Evolutionary conservation across 2,797 vertebrate species (phyloP), one percentile per base, ranked within the genome.

Genomic region (Eleutherodactylus coqui): DNA sequence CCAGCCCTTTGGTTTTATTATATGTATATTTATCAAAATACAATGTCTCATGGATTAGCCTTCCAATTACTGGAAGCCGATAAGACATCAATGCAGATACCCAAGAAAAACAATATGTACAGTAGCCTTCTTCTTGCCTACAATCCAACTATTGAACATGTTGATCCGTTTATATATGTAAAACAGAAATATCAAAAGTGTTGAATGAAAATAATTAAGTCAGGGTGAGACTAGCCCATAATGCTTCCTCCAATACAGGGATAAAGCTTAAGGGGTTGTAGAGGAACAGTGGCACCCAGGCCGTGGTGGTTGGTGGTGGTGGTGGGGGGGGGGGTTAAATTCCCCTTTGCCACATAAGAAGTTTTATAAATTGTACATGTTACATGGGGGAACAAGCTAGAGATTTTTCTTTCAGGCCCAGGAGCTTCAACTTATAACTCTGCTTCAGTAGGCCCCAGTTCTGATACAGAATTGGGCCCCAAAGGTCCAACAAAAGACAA

Each of bases 1-100:
- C n/a, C 32, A 16, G 60, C 32, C 38, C 72, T 13, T 60, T 19
- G n/a, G 34, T 79, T 67, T 53, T 79, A 51, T 53, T 17, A 77
- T 43, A n/a, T n/a, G n/a, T n/a, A n/a, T 85, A 85, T 45, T 79
- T 58, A 72, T 72, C 17, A n/a, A 17, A 79, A 45, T 70, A 58
- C 58, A 83, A 75, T 38, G 29, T 83, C 36, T 47, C 21, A 29
- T 38, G 17, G 70, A 62, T 75, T 62, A 75, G 55, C 49, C 38
- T 32, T 72, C 32, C 34, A 17, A 11, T 38, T 36, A 24, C 38
- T 75, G 47, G 43, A 53, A 55, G 34, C 21, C 53, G 67, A 75
- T 9, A 79, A 45, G 16, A 64, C 24, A 45, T 43, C 70, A 45
- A 43, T 73, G 36, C 11, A 13, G 41, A 73, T 11, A n/a, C 3